These are phyloP conservation scores for Trissolcus japonicus DNA, from an alignment of 2,888 invertebrate species.

Conservation along the genomic window DNA sequence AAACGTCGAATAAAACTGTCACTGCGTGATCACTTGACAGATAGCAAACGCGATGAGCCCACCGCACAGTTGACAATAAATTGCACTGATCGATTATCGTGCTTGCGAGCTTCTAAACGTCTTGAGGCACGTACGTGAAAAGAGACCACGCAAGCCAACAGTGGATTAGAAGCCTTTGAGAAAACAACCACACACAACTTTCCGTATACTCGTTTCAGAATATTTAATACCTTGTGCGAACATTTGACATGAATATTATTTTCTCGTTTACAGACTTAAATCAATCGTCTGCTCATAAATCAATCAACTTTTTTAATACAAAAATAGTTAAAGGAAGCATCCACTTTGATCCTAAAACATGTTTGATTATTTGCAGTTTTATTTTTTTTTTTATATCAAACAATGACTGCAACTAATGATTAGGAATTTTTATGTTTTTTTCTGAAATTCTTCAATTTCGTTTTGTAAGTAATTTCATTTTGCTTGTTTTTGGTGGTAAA, in stretches of 20 bases:
- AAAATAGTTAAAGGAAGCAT: background rate
- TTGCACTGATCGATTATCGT: constrained; percentile 37
- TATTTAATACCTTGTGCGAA: too few relatives aligned
- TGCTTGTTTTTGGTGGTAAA: background rate
- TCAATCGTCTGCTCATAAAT: constrained; percentile 1
- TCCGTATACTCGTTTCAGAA: too few relatives aligned
- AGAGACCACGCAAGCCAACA: constrained; percentile 38
- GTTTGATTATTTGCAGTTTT: too few relatives aligned
- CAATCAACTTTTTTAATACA: too few relatives aligned
- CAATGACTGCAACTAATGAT: too few relatives aligned
- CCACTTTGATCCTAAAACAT: too few relatives aligned
- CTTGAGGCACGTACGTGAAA: constrained; percentile 34
- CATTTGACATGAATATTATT: constrained; percentile 35
- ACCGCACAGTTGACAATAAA: constrained; percentile 20
- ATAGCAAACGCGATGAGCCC: constrained; percentile 7
- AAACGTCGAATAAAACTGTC: constrained; percentile 2
- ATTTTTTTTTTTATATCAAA: too few relatives aligned
- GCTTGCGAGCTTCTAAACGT: constrained; percentile 45
- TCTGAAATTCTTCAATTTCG: too few relatives aligned
- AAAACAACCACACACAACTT: constrained; percentile 11
- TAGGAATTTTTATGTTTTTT: too few relatives aligned
- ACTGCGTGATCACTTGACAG: constrained; percentile 1
- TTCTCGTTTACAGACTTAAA: background rate
- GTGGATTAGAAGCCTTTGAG: constrained; percentile 50
- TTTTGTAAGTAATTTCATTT: too few relatives aligned